Conservation (phyloP, 2,888 invertebrate genomes). For the Cosmia pyralina region DNA sequence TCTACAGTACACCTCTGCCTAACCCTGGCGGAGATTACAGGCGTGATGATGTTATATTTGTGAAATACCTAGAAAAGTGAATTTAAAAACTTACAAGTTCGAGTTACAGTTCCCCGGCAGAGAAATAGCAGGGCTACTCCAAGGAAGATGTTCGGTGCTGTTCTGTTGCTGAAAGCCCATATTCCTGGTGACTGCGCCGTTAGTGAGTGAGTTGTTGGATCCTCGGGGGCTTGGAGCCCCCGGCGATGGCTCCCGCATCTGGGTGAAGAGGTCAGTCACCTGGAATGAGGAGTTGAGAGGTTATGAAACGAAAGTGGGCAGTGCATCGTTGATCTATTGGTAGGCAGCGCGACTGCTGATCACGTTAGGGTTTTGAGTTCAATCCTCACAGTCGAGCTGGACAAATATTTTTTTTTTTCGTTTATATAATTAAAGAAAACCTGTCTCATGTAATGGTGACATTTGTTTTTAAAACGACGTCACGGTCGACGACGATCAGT, state of each 20-base stretch:
- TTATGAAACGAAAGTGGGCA: neutral
- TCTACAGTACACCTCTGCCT: too few relatives aligned
- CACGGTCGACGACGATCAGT: too few relatives aligned
- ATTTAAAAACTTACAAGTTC: conserved; percentile 76
- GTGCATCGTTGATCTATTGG: neutral
- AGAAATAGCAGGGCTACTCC: conserved; percentile 81
- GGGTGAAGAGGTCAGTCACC: conserved; percentile 93
- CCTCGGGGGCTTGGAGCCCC: conserved; percentile 80
- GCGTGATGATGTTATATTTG: too few relatives aligned
- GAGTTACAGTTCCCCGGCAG: conserved; percentile 81
- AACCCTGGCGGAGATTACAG: too few relatives aligned
- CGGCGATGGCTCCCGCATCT: conserved; percentile 92
- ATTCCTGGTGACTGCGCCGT: conserved; percentile 80
- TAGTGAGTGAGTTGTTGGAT: conserved; percentile 77
- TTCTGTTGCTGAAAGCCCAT: conserved; percentile 86
- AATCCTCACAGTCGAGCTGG: too few relatives aligned
- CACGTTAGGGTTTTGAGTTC: neutral
- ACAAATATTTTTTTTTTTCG: too few relatives aligned
- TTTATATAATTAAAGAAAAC: too few relatives aligned
- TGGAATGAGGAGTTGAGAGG: conserved; percentile 78
- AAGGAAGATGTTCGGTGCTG: conserved; percentile 85
- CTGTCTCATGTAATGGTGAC: too few relatives aligned
- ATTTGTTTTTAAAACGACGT: too few relatives aligned
- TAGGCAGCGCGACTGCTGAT: neutral
- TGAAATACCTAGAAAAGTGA: too few relatives aligned